Base-by-base conservation (phyloP, 2,888 invertebrate species). In the Mesorhabditis belari region DNA sequence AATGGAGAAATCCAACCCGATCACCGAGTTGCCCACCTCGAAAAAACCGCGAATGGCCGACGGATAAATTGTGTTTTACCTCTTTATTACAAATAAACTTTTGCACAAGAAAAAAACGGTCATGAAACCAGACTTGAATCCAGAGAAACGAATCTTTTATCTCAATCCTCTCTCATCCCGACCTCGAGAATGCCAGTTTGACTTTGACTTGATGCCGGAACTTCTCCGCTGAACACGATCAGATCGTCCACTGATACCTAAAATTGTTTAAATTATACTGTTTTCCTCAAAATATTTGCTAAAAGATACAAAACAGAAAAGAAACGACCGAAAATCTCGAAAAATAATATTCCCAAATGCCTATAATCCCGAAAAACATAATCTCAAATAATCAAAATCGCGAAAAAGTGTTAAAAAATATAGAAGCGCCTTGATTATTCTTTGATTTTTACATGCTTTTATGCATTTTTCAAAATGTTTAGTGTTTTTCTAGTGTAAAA, bases 171-270 rank as follows among this genome's bases (percentile, higher is more conserved):
- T 2, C 74, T 63, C 23, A 79, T 56, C 35, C 74, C 63, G 23
- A 79, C 69, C 29, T 73, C 73, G 27, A 80, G 57, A 55, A 63
- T 68, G 5, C 75, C 79, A 5, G 75, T 76, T 4, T 59, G 35
- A 2, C 63, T 58, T 3, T 54, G 50, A 5, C 71, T 64, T 51
- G 74, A 71, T 28, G 61, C 53, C 1, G 85, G 84, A 49, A 89
- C 81, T 25, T 86, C 86, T 25, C 90, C 90, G 79, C 88, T 90
- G 81, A 88, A 89, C 28, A 90, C 85, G 67, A 90, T 82, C 67
- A 90, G 83, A 81, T 91, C 90, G 78, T 91, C 90, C 66, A 90
- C 88, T 68, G 90, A 83, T 62, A 90, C 84, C 90, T 90, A 79
- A 27, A 82, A 63, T 81, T 60, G 55, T 54, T 52, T 55, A 19